phyloP scores from a whole-genome alignment of 2,888 invertebrate species.

The Pasiphila rectangulata region DNA sequence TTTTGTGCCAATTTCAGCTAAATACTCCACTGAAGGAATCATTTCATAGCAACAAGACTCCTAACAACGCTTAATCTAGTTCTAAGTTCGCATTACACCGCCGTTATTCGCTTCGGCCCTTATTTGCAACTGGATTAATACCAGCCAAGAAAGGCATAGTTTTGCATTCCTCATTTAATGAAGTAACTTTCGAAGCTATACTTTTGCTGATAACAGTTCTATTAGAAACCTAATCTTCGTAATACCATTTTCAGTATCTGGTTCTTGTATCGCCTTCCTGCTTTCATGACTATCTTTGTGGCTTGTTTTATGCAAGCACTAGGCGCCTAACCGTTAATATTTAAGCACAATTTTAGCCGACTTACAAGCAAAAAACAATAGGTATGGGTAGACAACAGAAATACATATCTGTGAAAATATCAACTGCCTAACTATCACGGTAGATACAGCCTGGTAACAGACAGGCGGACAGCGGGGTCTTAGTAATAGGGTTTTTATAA shows the following conservation, averaged over 20 bases:
- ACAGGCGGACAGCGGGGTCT: too few relatives aligned
- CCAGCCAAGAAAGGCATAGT: constrained; percentile 25
- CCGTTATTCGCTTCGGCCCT: neutral
- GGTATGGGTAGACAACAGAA: too few relatives aligned
- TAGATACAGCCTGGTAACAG: too few relatives aligned
- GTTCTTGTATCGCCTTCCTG: constrained; percentile 8
- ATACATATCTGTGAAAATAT: too few relatives aligned
- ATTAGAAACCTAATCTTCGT: constrained; percentile 22
- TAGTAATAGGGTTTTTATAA: too few relatives aligned
- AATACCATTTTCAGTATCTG: constrained; percentile 11
- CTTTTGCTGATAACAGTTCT: constrained; percentile 24
- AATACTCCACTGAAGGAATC: too few relatives aligned
- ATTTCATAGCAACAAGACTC: neutral
- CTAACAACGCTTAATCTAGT: neutral
- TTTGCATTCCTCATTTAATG: constrained; percentile 31
- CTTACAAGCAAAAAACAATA: too few relatives aligned
- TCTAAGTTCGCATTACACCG: constrained; percentile 2
- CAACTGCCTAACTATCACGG: too few relatives aligned
- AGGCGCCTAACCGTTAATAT: too few relatives aligned
- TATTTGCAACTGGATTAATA: constrained; percentile 16
- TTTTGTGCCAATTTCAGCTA: too few relatives aligned
- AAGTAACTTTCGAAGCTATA: constrained; percentile 23
- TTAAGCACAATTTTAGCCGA: too few relatives aligned
- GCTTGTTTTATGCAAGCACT: neutral
- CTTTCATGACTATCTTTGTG: neutral